Conservation (phyloP, 2,888 invertebrate genomes). For the Spialia ferax region DNA sequence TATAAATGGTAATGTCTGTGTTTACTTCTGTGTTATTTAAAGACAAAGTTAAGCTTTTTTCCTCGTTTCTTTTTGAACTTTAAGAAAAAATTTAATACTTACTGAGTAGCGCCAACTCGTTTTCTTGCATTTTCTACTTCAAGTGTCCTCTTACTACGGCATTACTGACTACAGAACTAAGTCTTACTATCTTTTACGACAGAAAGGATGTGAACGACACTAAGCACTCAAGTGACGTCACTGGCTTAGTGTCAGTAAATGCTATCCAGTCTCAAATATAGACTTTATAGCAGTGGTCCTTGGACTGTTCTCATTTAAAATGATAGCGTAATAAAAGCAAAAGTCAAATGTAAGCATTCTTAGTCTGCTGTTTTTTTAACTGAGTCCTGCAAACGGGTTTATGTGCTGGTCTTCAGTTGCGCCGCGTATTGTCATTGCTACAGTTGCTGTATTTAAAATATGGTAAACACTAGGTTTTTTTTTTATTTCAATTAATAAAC, state of each 20-base stretch:
- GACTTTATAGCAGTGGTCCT: background rate
- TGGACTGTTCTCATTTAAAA: background rate
- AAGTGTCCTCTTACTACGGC: conserved; percentile 1
- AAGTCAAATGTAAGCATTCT: background rate
- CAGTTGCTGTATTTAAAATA: too few species aligned
- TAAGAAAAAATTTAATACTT: background rate
- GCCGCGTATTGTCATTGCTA: too few species aligned
- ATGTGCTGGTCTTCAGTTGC: too few species aligned
- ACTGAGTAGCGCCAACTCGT: background rate
- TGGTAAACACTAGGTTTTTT: too few species aligned
- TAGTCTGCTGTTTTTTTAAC: background rate
- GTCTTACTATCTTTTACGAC: conserved; percentile 24
- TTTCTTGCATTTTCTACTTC: background rate
- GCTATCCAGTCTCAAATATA: conserved; percentile 12
- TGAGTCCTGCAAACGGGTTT: too few species aligned
- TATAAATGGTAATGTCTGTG: too few species aligned
- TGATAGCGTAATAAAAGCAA: background rate
- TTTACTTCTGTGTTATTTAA: too few species aligned
- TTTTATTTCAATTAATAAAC: too few species aligned
- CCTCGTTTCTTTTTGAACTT: too few species aligned
- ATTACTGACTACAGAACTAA: conserved; percentile 1
- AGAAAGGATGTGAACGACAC: conserved; percentile 15
- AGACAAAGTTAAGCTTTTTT: too few species aligned
- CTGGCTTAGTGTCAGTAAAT: conserved; percentile 26
- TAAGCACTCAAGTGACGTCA: conserved; percentile 22